A percentile compares a stretch with the other conserved stretches of the same genome.
Conservation (phyloP, 2,888 invertebrate genomes). For the Acronicta aceris region DNA sequence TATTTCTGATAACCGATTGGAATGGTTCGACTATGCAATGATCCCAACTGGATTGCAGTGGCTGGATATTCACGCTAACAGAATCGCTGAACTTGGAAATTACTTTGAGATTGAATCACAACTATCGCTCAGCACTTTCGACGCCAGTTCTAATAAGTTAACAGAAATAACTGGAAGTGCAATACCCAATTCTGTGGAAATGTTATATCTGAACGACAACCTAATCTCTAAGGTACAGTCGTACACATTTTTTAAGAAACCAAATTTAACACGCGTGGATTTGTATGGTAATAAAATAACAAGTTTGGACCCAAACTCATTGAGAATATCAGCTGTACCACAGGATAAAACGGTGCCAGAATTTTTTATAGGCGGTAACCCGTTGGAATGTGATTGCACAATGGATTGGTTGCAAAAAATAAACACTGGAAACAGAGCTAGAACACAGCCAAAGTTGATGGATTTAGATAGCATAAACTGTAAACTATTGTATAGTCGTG, state of each 20-base stretch:
- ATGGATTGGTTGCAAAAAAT: conserved; percentile 97
- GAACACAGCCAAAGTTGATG: conserved; percentile 94
- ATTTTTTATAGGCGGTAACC: conserved; percentile 95
- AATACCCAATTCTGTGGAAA: conserved; percentile 95
- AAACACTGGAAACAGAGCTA: conserved; percentile 92
- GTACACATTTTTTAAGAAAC: conserved; percentile 96
- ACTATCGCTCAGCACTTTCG: conserved; percentile 93
- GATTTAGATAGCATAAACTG: conserved; percentile 95
- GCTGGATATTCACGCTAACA: conserved; percentile 95
- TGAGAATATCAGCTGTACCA: conserved; percentile 93
- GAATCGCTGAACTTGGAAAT: conserved; percentile 95
- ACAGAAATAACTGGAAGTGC: conserved; percentile 95
- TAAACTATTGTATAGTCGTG: conserved; percentile 93
- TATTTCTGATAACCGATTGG: conserved; percentile 95
- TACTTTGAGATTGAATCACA: conserved; percentile 95
- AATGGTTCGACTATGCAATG: conserved; percentile 95
- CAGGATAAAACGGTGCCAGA: conserved; percentile 93
- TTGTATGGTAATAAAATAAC: conserved; percentile 94
- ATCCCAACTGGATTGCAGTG: conserved; percentile 95
- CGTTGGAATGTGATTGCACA: conserved; percentile 96
- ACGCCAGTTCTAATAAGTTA: conserved; percentile 94
- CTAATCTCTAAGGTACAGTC: conserved; percentile 95
- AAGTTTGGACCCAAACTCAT: conserved; percentile 92
- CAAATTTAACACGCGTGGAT: conserved; percentile 94
- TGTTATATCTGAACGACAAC: conserved; percentile 94